phyloP scores from a whole-genome alignment of 1,140 invertebrate genomes.

The Caenorhabditis briggsae region DNA sequence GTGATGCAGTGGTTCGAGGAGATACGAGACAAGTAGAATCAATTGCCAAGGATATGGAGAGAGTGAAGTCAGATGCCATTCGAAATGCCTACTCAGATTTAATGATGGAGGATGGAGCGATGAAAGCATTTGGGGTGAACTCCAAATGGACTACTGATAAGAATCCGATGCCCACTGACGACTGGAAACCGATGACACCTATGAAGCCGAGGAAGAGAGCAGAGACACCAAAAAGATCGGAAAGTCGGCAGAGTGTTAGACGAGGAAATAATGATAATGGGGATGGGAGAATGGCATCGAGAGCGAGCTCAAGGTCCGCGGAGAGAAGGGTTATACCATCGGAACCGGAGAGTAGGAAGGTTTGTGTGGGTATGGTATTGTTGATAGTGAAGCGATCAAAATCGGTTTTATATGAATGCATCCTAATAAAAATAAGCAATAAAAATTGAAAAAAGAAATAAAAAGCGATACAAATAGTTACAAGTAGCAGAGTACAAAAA shows the following conservation, averaged over 20 bases:
- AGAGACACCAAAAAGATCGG: constrained; percentile 19
- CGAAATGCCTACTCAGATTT: constrained; percentile 45
- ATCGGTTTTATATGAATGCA: too few relatives aligned
- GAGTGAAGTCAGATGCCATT: constrained; percentile 45
- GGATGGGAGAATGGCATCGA: not conserved
- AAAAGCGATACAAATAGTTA: too few relatives aligned
- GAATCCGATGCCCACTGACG: constrained; percentile 31
- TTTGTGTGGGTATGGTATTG: too few relatives aligned
- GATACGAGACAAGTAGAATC: not conserved
- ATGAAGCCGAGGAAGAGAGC: constrained; percentile 45
- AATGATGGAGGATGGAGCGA: constrained; percentile 41
- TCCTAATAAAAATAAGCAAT: not conserved
- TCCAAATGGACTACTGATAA: constrained; percentile 43
- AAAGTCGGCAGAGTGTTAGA: constrained; percentile 28
- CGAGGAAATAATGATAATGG: constrained; percentile 48
- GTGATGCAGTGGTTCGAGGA: constrained; percentile 30
- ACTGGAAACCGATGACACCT: constrained; percentile 41
- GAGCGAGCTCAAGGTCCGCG: not conserved
- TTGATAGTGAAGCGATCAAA: too few relatives aligned
- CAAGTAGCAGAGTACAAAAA: too few relatives aligned
- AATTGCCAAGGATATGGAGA: constrained; percentile 30
- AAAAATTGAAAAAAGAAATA: too few relatives aligned
- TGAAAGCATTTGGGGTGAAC: constrained; percentile 49
- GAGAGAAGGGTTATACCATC: constrained; percentile 5
- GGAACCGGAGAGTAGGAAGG: not conserved